Percentiles rank a stretch among this genome's conserved stretches.
These are phyloP conservation scores for Epinotia ramella DNA, from an alignment of 2,888 invertebrate genomes.

Conservation along the genomic window DNA sequence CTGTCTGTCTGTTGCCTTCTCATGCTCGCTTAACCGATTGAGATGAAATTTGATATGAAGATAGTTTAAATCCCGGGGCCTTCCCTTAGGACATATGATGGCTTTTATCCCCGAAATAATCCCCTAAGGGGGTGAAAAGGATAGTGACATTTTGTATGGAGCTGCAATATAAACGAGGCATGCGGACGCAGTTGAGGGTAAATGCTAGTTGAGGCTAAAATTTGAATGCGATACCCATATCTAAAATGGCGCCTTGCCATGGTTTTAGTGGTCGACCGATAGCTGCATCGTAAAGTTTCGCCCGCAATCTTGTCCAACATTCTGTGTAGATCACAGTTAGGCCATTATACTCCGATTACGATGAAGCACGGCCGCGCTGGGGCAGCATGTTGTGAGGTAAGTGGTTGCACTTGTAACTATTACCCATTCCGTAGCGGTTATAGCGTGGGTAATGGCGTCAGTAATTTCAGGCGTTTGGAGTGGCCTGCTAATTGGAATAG, in stretches of 20 bases:
- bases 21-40: no score
- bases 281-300: neutral
- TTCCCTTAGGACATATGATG: no score
- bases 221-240: neutral
- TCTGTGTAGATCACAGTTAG: neutral
- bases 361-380: constrained; percentile 1
- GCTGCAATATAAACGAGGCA: no score
- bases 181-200: no score
- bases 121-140: no score
- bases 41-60: no score
- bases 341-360: constrained; percentile 9
- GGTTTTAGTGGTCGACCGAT: neutral
- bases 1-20: no score
- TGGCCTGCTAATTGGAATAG: neutral
- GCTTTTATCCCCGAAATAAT: no score
- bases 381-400: neutral
- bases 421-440: neutral
- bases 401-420: constrained; percentile 1
- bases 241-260: neutral
- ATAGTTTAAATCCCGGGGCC: no score
- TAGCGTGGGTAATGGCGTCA: neutral
- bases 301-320: constrained; percentile 2
- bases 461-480: neutral
- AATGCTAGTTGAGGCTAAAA: no score
- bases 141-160: no score